A percentile compares a stretch with the other conserved stretches of the same genome.
These are phyloP conservation scores for Astyanax mexicanus DNA, from an alignment of 2,797 vertebrate species.

Conservation along the genomic window DNA sequence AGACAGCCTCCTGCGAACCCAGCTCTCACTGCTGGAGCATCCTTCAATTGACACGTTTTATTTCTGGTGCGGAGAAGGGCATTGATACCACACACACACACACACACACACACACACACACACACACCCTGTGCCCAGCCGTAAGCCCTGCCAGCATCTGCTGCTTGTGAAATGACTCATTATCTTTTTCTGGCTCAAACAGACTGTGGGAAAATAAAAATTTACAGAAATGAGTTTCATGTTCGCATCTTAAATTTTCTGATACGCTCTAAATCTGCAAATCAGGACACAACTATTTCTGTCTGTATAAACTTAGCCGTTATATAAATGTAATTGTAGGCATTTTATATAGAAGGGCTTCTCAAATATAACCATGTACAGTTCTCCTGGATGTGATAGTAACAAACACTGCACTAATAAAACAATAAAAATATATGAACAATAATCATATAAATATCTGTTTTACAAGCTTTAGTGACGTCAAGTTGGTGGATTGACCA, in stretches of 20 bases:
- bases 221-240: background rate
- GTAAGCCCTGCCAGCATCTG: slow-evolving; percentile 20
- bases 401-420: background rate
- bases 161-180: slow-evolving; percentile 35
- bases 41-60: slow-evolving; percentile 18
- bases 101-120: slow-evolving; percentile 23
- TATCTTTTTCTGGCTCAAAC: slow-evolving; percentile 26
- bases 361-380: background rate
- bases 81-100: slow-evolving; percentile 9
- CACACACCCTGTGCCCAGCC: slow-evolving; percentile 9
- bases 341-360: background rate
- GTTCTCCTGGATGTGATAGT: background rate
- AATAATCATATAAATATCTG: too few species aligned
- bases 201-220: slow-evolving; percentile 18
- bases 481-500: too few species aligned
- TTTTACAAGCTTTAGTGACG: too few species aligned
- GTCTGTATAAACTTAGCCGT: background rate
- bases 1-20: background rate
- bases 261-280: slow-evolving; percentile 1
- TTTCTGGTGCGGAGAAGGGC: background rate
- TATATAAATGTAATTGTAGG: background rate
- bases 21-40: background rate
- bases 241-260: slow-evolving; percentile 13
- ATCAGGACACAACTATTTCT: background rate
- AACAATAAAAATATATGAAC: too few species aligned